These are phyloP conservation scores for Xestia rhomboidea DNA, from an alignment of 2,888 invertebrate species.

Conservation along the genomic window DNA sequence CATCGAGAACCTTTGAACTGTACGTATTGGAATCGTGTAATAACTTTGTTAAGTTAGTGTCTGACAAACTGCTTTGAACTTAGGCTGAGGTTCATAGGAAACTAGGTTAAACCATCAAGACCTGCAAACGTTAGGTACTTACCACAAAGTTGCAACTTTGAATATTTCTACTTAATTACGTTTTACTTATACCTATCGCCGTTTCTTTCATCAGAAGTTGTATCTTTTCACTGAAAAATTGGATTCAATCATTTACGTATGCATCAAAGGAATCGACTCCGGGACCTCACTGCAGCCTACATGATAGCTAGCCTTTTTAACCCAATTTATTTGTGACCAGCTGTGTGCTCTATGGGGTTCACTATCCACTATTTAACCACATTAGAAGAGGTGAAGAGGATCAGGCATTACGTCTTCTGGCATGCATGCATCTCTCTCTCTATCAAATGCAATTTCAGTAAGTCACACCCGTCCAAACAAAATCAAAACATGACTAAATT, in stretches of 20 bases:
- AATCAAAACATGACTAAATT: background rate
- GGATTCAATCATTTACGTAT: background rate
- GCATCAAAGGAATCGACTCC: background rate
- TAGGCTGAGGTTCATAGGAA: slow-evolving; percentile 5
- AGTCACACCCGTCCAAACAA: background rate
- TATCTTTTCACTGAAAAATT: background rate
- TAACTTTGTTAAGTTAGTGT: slow-evolving; percentile 18
- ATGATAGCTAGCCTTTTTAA: background rate
- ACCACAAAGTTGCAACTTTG: background rate
- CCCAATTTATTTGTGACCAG: background rate
- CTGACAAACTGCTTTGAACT: slow-evolving; percentile 14
- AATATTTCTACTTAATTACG: background rate
- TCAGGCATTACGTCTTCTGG: background rate
- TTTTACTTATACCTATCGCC: background rate
- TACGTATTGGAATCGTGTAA: background rate
- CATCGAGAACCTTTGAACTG: slow-evolving; percentile 27
- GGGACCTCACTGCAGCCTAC: background rate
- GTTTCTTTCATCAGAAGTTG: too few relatives aligned
- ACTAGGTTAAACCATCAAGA: slow-evolving; percentile 10
- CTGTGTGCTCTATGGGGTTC: background rate
- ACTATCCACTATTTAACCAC: background rate
- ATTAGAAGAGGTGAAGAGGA: background rate
- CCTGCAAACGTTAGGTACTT: background rate
- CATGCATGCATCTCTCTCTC: background rate
- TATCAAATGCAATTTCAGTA: background rate